Conservation (phyloP, 2,888 invertebrate genomes). For the Thysanoteuthis rhombus region DNA sequence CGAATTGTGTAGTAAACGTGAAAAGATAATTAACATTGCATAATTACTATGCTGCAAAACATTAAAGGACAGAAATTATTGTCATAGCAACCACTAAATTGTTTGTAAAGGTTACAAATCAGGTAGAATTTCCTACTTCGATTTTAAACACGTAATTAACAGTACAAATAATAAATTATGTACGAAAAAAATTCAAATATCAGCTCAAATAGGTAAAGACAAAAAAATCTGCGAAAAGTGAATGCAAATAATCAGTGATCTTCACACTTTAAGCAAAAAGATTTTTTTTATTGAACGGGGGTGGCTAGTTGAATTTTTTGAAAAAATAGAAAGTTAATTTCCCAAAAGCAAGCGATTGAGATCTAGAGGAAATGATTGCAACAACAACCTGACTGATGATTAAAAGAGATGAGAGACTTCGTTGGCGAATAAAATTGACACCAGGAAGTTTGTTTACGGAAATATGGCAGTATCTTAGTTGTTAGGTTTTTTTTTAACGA, state of each 20-base stretch:
- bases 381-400: background rate
- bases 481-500: background rate
- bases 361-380: background rate
- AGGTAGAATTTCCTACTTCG: no score
- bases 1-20: background rate
- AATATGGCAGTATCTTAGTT: background rate
- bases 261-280: no score
- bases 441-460: constrained; percentile 12
- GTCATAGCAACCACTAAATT: background rate
- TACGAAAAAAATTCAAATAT: no score
- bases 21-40: background rate
- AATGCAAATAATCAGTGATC: no score
- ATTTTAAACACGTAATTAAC: no score
- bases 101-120: background rate
- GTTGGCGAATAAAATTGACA: background rate
- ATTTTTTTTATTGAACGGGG: no score
- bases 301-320: background rate
- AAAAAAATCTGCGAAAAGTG: background rate
- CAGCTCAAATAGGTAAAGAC: background rate
- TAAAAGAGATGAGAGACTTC: background rate
- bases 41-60: background rate
- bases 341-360: background rate
- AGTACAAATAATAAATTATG: no score
- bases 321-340: background rate
- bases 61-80: background rate